Evolutionary conservation across 2,797 vertebrate species (phyloP).

Genomic region (Anomalospiza imberbis): DNA sequence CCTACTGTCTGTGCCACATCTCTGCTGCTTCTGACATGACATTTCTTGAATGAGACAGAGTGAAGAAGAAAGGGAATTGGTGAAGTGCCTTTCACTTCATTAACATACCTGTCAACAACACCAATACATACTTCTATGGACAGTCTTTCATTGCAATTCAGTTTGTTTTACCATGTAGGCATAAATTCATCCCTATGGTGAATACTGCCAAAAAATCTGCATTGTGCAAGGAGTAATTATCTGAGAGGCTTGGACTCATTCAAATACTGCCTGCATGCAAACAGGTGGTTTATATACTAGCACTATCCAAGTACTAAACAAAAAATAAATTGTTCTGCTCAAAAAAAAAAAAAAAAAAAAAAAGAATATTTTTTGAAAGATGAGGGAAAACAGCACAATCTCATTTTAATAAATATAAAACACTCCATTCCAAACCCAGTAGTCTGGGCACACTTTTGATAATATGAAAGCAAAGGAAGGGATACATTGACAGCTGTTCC

Average conservation of each 20-base stretch:
- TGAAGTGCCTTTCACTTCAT: conserved; percentile 1
- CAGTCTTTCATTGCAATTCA: background rate
- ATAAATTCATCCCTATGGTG: background rate
- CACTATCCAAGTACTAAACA: background rate
- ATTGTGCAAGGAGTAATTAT: background rate
- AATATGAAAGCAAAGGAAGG: background rate
- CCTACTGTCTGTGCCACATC: background rate
- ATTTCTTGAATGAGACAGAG: background rate
- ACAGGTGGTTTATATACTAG: background rate
- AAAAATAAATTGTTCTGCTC: background rate
- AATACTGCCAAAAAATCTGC: background rate
- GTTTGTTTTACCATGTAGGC: background rate
- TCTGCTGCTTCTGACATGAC: background rate
- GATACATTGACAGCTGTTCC: background rate
- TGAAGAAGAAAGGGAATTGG: background rate
- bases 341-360: background rate
- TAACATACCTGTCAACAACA: background rate
- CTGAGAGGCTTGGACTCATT: background rate
- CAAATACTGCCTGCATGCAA: background rate
- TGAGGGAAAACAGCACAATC: background rate
- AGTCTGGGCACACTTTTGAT: background rate
- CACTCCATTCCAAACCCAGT: background rate
- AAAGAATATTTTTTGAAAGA: background rate
- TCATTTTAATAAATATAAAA: background rate
- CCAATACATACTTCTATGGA: background rate